Evolutionary conservation across 2,797 vertebrate species (phyloP).

Genomic region (Crax fasciolata): DNA sequence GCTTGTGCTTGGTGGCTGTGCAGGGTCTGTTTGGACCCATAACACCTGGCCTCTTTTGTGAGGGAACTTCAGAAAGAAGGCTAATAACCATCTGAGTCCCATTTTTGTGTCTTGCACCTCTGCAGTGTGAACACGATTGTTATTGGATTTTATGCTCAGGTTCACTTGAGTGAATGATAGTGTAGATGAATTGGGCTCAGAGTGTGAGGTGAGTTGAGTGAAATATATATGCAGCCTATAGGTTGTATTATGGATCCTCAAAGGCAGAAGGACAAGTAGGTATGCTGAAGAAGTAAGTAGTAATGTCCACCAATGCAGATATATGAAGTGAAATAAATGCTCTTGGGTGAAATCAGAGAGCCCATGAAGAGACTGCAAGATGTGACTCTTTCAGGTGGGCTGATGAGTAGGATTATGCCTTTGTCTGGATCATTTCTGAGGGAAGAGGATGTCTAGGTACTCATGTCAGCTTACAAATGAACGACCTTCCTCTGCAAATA

Average conservation of each 20-base stretch:
- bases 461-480: neutral
- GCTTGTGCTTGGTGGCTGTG: neutral
- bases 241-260: neutral
- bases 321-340: neutral
- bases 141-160: neutral
- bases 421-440: neutral
- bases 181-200: neutral
- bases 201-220: accelerated
- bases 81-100: neutral
- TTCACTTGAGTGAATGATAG: neutral
- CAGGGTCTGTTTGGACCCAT: neutral
- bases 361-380: accelerated
- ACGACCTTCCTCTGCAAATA: neutral
- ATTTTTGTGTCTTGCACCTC: neutral
- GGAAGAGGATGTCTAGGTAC: neutral
- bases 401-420: neutral
- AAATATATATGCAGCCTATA: neutral
- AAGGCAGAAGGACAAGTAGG: neutral
- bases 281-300: neutral
- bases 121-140: neutral
- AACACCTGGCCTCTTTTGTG: neutral
- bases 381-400: neutral
- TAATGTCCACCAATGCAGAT: neutral
- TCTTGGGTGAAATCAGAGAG: neutral
- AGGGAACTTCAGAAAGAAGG: neutral